phyloP scores from a whole-genome alignment of 2,113 vertebrate species.

The Cyanoramphus novaezelandiae region DNA sequence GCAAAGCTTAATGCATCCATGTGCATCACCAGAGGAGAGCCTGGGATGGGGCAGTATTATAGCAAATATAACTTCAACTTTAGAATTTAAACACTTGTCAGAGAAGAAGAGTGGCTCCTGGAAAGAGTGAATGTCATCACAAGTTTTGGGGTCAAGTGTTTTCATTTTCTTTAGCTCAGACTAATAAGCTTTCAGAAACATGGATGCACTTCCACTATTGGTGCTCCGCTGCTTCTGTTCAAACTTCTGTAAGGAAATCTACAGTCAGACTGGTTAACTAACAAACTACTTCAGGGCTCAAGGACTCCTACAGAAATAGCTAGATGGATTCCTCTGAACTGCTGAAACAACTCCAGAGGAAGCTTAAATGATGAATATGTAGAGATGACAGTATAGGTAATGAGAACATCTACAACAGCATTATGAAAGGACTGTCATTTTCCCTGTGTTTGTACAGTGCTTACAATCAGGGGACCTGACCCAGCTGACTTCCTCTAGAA shows the following conservation, averaged over 20 bases:
- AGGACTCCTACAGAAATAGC: neutral
- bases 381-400: neutral
- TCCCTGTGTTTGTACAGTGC: constrained; percentile 30
- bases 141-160: neutral
- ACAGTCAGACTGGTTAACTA: neutral
- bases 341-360: neutral
- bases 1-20: neutral
- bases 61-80: constrained; percentile 32
- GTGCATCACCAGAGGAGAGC: rapidly evolving
- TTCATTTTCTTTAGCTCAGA: constrained; percentile 7
- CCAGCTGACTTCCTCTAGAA: constrained; percentile 29
- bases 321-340: neutral
- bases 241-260: neutral
- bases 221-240: neutral
- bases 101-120: neutral
- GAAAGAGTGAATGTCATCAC: neutral
- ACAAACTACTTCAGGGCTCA: neutral
- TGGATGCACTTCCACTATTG: neutral
- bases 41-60: neutral
- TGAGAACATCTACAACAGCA: neutral
- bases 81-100: constrained; percentile 6
- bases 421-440: constrained; percentile 52
- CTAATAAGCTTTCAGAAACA: constrained; percentile 21
- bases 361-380: neutral
- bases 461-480: constrained; percentile 45